These are phyloP conservation scores for Venustoraphidia nigricollis DNA, from an alignment of 2,888 invertebrate genomes.

Conservation along the genomic window DNA sequence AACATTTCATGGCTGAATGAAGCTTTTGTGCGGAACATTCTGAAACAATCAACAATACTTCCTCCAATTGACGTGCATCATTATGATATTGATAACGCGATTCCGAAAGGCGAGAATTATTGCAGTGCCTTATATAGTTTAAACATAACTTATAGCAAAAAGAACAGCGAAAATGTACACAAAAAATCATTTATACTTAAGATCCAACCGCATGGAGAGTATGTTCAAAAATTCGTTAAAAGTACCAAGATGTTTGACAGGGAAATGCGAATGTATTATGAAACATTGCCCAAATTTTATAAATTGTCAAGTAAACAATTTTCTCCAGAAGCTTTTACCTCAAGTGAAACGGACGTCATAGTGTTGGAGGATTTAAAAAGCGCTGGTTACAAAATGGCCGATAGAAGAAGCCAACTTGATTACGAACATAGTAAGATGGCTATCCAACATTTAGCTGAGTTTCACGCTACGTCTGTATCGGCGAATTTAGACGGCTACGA, in stretches of 20 bases:
- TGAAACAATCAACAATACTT: no score
- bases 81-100: not conserved
- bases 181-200: constrained; percentile 1
- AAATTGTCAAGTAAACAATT: not conserved
- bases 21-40: no score
- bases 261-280: constrained; percentile 1
- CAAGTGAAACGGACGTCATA: constrained; percentile 7
- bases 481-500: not conserved
- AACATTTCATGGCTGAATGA: no score
- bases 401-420: constrained; percentile 22
- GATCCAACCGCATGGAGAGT: not conserved
- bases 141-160: not conserved
- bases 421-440: constrained; percentile 20
- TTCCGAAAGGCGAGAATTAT: constrained; percentile 2
- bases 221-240: not conserved
- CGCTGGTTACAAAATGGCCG: constrained; percentile 23
- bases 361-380: constrained; percentile 23
- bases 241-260: constrained; percentile 1
- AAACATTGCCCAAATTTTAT: not conserved
- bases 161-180: not conserved
- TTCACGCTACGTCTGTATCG: constrained; percentile 21
- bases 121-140: not conserved
- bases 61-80: no score
- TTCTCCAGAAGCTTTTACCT: not conserved
- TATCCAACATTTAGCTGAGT: constrained; percentile 20